Percentiles rank a stretch among this genome's conserved stretches.
phyloP scores from a whole-genome alignment of 2,113 vertebrate species.

The Corythaixoides concolor region DNA sequence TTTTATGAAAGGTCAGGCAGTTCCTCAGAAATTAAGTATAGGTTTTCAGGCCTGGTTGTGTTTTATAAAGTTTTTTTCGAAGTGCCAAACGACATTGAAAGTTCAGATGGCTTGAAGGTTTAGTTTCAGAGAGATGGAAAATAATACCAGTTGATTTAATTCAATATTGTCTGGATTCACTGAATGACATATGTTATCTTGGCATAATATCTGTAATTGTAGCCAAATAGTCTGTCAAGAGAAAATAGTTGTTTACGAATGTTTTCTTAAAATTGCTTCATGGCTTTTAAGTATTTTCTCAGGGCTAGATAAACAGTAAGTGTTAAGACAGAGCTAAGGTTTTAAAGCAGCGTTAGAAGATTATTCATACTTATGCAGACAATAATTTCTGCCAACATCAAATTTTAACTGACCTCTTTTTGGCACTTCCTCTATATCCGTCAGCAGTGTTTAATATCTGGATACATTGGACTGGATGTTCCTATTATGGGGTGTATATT shows the following conservation, averaged over 20 bases:
- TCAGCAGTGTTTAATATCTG: neutral
- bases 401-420: constrained; percentile 12
- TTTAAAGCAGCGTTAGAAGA: constrained; percentile 16
- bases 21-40: neutral
- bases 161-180: neutral
- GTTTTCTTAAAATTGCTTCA: constrained; percentile 27
- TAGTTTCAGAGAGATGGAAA: constrained; percentile 14
- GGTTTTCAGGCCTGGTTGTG: neutral
- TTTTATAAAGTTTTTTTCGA: neutral
- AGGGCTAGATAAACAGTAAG: neutral
- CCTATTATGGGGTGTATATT: neutral
- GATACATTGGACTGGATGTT: neutral
- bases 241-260: constrained; percentile 34
- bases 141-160: constrained; percentile 4
- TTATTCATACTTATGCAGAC: neutral
- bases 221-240: constrained; percentile 49
- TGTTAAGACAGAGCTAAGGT: neutral
- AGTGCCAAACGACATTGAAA: constrained; percentile 6
- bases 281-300: constrained; percentile 25
- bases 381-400: neutral
- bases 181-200: constrained; percentile 31
- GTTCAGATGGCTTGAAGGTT: neutral
- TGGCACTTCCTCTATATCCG: neutral
- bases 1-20: neutral
- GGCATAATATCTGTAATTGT: constrained; percentile 44